Conservation (phyloP, 2,888 invertebrate genomes). For the Escarpia spicata region DNA sequence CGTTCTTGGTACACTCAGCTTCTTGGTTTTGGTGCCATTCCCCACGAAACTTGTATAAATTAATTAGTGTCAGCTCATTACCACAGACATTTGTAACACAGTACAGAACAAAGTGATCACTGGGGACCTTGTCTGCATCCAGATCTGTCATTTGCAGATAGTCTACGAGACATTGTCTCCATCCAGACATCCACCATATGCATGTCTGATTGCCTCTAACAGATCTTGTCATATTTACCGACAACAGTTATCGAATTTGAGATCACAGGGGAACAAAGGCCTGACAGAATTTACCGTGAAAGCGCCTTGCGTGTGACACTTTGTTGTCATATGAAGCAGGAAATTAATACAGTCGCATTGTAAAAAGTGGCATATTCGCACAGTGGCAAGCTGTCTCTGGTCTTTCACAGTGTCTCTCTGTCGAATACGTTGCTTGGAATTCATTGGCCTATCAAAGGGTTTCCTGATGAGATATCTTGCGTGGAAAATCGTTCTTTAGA, state of each 20-base stretch:
- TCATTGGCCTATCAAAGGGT: conserved; percentile 3
- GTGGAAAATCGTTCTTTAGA: conserved; percentile 16
- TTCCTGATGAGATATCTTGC: conserved; percentile 1
- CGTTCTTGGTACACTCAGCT: neutral
- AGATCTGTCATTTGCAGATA: neutral
- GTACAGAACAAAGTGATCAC: neutral
- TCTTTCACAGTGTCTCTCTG: neutral
- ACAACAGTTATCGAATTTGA: neutral
- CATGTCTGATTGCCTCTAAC: conserved; percentile 1
- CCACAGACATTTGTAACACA: neutral
- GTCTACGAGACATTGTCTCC: neutral
- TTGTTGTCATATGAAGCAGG: conserved; percentile 4
- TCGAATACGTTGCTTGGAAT: neutral
- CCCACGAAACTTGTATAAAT: neutral
- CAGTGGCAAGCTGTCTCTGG: neutral
- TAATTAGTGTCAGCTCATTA: neutral
- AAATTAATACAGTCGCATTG: neutral
- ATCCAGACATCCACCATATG: neutral
- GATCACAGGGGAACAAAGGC: neutral
- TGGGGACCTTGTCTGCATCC: neutral
- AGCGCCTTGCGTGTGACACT: neutral
- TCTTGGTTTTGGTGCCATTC: neutral
- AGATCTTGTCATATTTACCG: neutral
- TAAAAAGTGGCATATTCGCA: neutral
- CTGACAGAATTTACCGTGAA: conserved; percentile 1